Conservation (phyloP, 2,113 vertebrate species). For the Potamarius usumacintae region DNA sequence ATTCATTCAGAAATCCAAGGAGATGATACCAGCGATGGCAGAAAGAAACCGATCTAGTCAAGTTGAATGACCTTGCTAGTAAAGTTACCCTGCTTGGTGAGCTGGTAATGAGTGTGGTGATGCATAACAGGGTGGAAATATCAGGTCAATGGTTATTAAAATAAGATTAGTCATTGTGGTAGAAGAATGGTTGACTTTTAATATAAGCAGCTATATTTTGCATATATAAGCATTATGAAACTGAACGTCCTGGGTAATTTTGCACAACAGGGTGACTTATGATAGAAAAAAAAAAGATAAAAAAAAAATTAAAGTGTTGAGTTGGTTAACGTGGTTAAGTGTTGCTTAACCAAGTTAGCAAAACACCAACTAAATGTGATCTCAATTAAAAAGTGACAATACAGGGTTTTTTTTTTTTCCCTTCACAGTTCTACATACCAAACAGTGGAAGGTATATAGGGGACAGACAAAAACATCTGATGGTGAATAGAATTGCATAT, state of each 20-base stretch:
- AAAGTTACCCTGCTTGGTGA: background rate
- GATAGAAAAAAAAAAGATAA: background rate
- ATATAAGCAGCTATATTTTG: background rate
- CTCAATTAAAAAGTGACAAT: background rate
- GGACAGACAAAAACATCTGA: background rate
- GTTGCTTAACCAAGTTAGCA: background rate
- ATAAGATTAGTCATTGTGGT: background rate
- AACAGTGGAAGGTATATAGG: background rate
- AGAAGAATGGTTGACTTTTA: background rate
- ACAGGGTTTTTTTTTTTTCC: too few relatives aligned
- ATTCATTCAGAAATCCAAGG: background rate
- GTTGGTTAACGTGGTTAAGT: background rate
- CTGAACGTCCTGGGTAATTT: background rate
- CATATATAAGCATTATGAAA: background rate
- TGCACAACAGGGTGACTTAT: background rate
- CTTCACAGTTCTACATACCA: background rate
- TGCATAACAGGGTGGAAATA: background rate
- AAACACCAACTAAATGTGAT: background rate
- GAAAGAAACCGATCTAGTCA: conserved; percentile 9
- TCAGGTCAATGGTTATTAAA: background rate
- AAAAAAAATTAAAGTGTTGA: background rate
- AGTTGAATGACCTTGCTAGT: conserved; percentile 8
- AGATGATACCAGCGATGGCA: background rate
- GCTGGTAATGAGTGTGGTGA: conserved; percentile 23
- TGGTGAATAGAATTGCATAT: background rate